Evolutionary conservation across 1,140 invertebrate genomes (phyloP).

Genomic region (Pseudobourletiella spinata): DNA sequence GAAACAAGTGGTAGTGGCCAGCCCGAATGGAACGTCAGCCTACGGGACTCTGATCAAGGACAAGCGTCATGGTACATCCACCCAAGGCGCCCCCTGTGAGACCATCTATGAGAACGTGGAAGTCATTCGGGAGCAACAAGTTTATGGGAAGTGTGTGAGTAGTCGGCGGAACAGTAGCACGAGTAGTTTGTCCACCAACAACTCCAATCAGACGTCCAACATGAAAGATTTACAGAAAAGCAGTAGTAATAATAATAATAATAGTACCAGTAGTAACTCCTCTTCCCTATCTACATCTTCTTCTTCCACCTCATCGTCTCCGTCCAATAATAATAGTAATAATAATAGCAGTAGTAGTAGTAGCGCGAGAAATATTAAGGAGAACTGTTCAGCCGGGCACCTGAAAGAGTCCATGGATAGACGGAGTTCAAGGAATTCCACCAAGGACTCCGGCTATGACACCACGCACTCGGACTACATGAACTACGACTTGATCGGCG

Average conservation of each 20-base stretch:
- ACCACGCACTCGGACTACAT: constrained; percentile 34
- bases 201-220: background rate
- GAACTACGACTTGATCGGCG: constrained; percentile 11
- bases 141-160: background rate
- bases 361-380: background rate
- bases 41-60: background rate
- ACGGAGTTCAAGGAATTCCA: constrained; percentile 38
- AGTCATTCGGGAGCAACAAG: constrained; percentile 22
- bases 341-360: background rate
- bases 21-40: background rate
- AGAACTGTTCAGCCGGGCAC: background rate
- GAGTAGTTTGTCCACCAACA: background rate
- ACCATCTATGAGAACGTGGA: constrained; percentile 37
- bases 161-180: background rate
- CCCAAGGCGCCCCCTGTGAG: constrained; percentile 10
- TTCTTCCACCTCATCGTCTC: background rate
- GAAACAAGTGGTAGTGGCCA: too few relatives aligned
- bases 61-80: background rate
- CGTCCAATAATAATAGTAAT: background rate
- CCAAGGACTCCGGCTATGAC: constrained; percentile 42
- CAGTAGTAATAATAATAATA: background rate
- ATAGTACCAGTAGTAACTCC: background rate
- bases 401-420: constrained; percentile 22
- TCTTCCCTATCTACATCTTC: background rate
- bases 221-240: background rate